These are phyloP conservation scores for Spisula solida DNA, from an alignment of 2,888 invertebrate genomes.

Conservation along the genomic window DNA sequence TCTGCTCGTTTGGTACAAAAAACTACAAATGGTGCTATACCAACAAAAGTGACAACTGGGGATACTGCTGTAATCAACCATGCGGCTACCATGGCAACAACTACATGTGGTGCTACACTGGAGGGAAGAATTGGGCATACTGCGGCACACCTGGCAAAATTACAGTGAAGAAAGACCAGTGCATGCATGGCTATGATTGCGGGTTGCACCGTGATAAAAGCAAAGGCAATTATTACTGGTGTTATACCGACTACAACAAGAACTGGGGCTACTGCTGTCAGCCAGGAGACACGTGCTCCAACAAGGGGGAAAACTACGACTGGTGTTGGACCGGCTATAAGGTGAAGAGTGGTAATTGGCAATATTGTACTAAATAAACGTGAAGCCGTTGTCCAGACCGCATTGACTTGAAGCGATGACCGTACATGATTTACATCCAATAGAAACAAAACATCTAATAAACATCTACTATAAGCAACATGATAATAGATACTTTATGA, in stretches of 20 bases:
- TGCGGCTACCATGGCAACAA: not conserved
- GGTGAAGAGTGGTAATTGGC: not conserved
- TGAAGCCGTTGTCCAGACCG: too few relatives aligned
- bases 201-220: slow-evolving; percentile 31
- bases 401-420: too few relatives aligned
- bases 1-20: not conserved
- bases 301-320: not conserved
- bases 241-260: not conserved
- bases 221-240: slow-evolving; percentile 18
- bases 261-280: slow-evolving; percentile 31
- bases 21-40: slow-evolving; percentile 31
- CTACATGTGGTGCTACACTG: slow-evolving; percentile 11
- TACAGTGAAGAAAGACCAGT: not conserved
- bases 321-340: slow-evolving; percentile 23
- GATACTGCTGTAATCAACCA: slow-evolving; percentile 23
- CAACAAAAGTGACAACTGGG: slow-evolving; percentile 28
- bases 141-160: not conserved
- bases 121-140: not conserved
- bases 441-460: too few relatives aligned
- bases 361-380: not conserved
- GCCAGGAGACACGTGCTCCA: not conserved
- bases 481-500: too few relatives aligned
- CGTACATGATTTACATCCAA: too few relatives aligned
- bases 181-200: not conserved
- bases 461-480: too few relatives aligned